Evolutionary conservation across 2,888 invertebrate genomes (phyloP).

Genomic region (Cetonia aurata): DNA sequence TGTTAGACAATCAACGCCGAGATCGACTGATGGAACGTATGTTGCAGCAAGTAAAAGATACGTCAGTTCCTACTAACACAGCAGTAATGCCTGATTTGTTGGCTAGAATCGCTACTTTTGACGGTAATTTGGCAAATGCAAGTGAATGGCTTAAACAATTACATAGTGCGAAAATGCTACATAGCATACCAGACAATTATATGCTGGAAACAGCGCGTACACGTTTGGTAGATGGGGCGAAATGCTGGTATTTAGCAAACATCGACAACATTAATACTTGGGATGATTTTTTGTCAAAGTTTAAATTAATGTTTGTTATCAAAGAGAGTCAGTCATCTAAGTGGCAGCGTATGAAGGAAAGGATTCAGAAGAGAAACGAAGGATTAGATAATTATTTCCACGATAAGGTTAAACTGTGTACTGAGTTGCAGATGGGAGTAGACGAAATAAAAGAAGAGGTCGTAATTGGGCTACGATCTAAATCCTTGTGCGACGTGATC

Average conservation of each 20-base stretch:
- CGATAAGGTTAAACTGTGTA: conserved; percentile 9
- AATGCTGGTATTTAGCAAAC: neutral
- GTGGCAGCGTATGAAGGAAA: conserved; percentile 7
- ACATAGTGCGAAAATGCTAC: neutral
- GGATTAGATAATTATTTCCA: conserved; percentile 1
- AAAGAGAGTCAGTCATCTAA: neutral
- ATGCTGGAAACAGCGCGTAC: neutral
- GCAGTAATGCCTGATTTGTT: neutral
- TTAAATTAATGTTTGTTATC: conserved; percentile 1
- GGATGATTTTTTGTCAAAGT: conserved; percentile 4
- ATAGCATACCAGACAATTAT: neutral
- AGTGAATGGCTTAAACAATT: conserved; percentile 7
- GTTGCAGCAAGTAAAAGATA: conserved; percentile 1
- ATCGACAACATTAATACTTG: neutral
- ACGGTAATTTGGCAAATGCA: neutral
- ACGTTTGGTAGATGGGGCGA: neutral
- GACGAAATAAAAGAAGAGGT: conserved; percentile 18
- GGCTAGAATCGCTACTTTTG: neutral
- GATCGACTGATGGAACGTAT: conserved; percentile 5
- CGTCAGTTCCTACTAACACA: neutral
- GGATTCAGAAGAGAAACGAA: conserved; percentile 13
- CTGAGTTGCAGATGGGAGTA: neutral
- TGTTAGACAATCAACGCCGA: neutral
- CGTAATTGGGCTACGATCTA: conserved; percentile 7
- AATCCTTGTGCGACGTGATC: neutral